phyloP scores from a whole-genome alignment of 2,888 invertebrate species.

The Bombyx huttoni region DNA sequence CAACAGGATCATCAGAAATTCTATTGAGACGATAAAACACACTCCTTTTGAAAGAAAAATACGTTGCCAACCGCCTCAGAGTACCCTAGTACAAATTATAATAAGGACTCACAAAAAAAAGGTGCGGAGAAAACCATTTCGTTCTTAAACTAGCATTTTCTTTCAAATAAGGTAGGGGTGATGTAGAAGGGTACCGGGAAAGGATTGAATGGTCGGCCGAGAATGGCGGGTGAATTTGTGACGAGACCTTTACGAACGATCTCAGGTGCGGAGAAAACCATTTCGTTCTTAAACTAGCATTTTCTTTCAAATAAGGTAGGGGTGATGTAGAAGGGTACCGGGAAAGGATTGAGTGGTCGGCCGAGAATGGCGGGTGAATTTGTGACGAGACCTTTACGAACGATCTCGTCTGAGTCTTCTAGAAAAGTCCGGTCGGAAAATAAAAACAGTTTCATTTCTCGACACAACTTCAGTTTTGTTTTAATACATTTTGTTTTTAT shows the following conservation, averaged over 20 bases:
- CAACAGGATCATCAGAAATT: neutral
- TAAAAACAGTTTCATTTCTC: no score
- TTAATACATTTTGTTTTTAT: no score
- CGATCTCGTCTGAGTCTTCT: neutral
- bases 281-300: neutral
- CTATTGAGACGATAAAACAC: neutral
- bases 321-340: constrained; percentile 8
- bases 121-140: neutral
- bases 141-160: neutral
- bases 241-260: neutral
- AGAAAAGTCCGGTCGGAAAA: neutral
- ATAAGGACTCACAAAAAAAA: neutral
- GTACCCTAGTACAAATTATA: neutral
- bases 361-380: constrained; percentile 9
- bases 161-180: constrained; percentile 5
- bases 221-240: constrained; percentile 8
- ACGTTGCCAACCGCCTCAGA: neutral
- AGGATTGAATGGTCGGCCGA: constrained; percentile 8
- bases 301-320: constrained; percentile 4
- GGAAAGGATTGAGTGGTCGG: constrained; percentile 7
- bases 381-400: neutral
- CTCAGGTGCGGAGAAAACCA: neutral
- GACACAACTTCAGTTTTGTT: no score
- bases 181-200: constrained; percentile 7
- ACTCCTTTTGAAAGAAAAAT: neutral